These are phyloP conservation scores for Leucania comma DNA, from an alignment of 2,888 invertebrate species.

Conservation along the genomic window DNA sequence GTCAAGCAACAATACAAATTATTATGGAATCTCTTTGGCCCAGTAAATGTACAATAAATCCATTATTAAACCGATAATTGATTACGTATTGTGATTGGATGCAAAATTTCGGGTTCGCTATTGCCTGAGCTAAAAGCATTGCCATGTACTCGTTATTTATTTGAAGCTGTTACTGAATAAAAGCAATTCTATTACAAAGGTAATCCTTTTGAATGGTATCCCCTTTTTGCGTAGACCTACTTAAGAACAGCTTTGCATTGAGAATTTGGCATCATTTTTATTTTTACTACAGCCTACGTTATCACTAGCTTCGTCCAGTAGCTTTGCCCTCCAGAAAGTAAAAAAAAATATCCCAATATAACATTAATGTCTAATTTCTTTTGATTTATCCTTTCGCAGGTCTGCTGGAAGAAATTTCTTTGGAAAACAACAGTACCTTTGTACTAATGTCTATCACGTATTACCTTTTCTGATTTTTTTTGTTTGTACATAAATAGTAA, in stretches of 20 bases:
- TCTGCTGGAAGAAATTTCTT: too few relatives aligned
- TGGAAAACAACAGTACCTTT: too few relatives aligned
- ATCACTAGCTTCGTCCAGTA: too few relatives aligned
- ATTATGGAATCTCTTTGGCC: slow-evolving; percentile 50
- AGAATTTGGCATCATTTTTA: slow-evolving; percentile 25
- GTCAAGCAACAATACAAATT: slow-evolving; percentile 50
- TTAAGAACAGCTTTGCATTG: slow-evolving; percentile 37
- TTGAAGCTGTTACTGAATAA: slow-evolving; percentile 52
- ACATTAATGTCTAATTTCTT: too few relatives aligned
- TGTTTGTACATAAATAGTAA: too few relatives aligned
- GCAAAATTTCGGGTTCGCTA: slow-evolving; percentile 54
- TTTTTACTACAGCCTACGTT: slow-evolving; percentile 8
- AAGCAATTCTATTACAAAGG: slow-evolving; percentile 47
- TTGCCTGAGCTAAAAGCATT: slow-evolving; percentile 58
- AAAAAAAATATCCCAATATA: too few relatives aligned
- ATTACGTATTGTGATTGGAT: slow-evolving; percentile 62
- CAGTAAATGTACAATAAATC: slow-evolving; percentile 53
- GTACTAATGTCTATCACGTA: too few relatives aligned
- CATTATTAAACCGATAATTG: slow-evolving; percentile 61
- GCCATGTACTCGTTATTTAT: slow-evolving; percentile 62
- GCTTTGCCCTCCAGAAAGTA: too few relatives aligned
- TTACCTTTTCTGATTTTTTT: too few relatives aligned
- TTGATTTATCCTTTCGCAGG: too few relatives aligned
- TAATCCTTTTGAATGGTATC: slow-evolving; percentile 41
- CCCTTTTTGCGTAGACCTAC: slow-evolving; percentile 37